Base-by-base conservation (phyloP, 2,113 vertebrate genomes). In the Tiliqua scincoides region DNA sequence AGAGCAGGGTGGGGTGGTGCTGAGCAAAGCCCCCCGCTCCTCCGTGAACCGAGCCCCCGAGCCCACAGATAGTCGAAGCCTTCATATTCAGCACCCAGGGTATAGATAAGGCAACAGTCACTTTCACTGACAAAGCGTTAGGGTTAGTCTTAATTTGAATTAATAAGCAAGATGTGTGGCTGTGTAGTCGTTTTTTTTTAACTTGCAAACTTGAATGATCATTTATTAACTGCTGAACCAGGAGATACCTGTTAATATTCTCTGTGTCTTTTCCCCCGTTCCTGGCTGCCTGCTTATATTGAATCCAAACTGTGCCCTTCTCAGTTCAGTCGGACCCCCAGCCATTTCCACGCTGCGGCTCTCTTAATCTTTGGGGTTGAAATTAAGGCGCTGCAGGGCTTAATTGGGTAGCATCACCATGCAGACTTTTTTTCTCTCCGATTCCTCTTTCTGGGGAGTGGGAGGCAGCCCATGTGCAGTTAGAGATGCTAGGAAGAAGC, bases 41-140 rank as follows among this genome's bases (percentile, higher is more conserved):
- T 96, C 98, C 91, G 95, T 98, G 96, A 97, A 91, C 96, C 97
- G 98, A 96, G 97, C 96, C 91, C 98, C 98, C 52, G 98, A 99
- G 89, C 96, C 98, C 89, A 96, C 95, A 23, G 98, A 99, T 94
- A 98, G 97, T 95, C 97, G 98, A 95, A 97, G 96, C 96, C 96
- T 98, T 98, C 98, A 99, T 96, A 96, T 98, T 97, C 98, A 99
- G 95, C 98, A 99, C 95, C 99, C 98, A 95, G 98, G 98, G 97
- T 99, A 99, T 97, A 99, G 99, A 99, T 99, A 98, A 86, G 98
- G 98, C 97, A 97, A 96, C 94, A 90, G 96, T 94, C 92, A 93
- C 93, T 92, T 94, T 92, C 93, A 92, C 92, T 91, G 88, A 93
- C 79, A 90, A 73, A 93, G 90, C 4, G 77, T 82, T 85, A 95